These are phyloP conservation scores for Lamellibrachia columna DNA, from an alignment of 2,888 invertebrate species.

Conservation along the genomic window DNA sequence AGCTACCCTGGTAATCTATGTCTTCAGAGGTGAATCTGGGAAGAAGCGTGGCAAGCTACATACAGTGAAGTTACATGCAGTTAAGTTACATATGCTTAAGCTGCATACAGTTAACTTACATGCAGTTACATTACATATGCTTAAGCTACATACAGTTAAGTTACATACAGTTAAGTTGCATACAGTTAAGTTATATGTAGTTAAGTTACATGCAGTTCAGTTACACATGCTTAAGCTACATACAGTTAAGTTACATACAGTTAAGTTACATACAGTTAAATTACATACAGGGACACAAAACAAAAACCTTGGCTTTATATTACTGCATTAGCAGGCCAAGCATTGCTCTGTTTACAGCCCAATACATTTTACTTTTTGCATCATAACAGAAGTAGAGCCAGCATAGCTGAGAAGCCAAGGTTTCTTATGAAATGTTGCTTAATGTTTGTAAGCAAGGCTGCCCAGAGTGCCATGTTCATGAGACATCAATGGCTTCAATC, in stretches of 20 bases:
- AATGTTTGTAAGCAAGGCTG: no score
- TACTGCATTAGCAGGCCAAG: not conserved
- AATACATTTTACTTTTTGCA: not conserved
- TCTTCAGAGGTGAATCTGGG: not conserved
- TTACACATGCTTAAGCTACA: not conserved
- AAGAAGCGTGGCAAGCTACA: not conserved
- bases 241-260: not conserved
- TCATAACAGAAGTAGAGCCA: not conserved
- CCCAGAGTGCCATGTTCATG: no score
- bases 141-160: not conserved
- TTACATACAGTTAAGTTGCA: not conserved
- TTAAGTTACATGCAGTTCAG: not conserved
- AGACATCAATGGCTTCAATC: not conserved
- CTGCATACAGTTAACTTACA: not conserved
- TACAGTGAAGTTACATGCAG: not conserved
- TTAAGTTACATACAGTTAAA: not conserved
- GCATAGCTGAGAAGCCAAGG: not conserved
- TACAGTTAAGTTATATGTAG: not conserved
- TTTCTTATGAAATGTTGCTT: not conserved
- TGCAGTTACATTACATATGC: not conserved
- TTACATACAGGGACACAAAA: not conserved
- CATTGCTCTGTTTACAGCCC: not conserved
- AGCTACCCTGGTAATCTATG: not conserved
- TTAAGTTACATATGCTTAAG: not conserved
- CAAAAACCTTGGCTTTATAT: not conserved